Conservation (phyloP, 2,113 vertebrate species). For the Pimephales promelas region DNA sequence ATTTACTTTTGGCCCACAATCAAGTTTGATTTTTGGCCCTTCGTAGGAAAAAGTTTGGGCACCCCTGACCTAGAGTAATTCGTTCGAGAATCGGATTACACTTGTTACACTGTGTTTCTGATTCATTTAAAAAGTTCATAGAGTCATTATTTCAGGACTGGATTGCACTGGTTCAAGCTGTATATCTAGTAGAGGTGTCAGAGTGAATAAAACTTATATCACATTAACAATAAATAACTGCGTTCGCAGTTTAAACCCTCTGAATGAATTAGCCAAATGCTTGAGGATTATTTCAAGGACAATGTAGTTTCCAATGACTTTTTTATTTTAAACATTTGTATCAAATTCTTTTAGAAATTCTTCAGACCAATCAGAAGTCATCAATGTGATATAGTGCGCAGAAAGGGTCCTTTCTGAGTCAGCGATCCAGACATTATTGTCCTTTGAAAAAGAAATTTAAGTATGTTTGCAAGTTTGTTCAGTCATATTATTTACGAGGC, state of each 20-base stretch:
- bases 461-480: slow-evolving; percentile 20
- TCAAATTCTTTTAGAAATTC: background rate
- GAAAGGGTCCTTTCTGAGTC: slow-evolving; percentile 11
- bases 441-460: slow-evolving; percentile 25
- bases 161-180: too few species aligned
- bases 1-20: too few species aligned
- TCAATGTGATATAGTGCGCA: background rate
- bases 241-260: background rate
- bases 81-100: too few species aligned
- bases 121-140: too few species aligned
- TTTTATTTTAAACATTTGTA: background rate
- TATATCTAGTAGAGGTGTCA: too few species aligned
- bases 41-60: too few species aligned
- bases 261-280: background rate
- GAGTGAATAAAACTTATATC: background rate
- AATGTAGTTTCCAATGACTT: background rate
- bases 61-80: too few species aligned
- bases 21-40: too few species aligned
- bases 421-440: slow-evolving; percentile 24
- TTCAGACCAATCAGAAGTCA: background rate
- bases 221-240: background rate
- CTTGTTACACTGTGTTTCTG: too few species aligned
- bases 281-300: too few species aligned
- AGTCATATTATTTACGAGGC: slow-evolving; percentile 30
- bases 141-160: too few species aligned